These are phyloP conservation scores for Sphenodon punctatus DNA, from an alignment of 2,797 vertebrate species.

Conservation along the genomic window DNA sequence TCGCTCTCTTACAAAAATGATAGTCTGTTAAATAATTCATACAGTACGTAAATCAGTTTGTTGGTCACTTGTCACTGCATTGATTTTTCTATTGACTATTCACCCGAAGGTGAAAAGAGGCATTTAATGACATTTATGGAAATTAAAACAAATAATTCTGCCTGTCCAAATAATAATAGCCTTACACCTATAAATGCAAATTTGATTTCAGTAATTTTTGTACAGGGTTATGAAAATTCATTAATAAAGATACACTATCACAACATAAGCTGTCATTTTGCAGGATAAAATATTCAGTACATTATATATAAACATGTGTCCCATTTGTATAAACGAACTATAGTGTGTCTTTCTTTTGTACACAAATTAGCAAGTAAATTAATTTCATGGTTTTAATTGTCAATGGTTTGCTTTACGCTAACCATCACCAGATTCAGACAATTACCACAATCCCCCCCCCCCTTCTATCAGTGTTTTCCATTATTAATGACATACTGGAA, in stretches of 20 bases:
- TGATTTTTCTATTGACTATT: slow-evolving; percentile 51
- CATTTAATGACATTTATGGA: slow-evolving; percentile 49
- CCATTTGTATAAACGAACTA: not conserved
- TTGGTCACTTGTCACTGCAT: slow-evolving; percentile 38
- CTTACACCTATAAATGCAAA: slow-evolving; percentile 6
- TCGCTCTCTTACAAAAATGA: slow-evolving; percentile 15
- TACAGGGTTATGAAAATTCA: slow-evolving; percentile 5
- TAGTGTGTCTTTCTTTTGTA: not conserved
- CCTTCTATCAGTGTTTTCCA: not conserved
- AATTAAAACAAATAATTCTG: slow-evolving; percentile 35
- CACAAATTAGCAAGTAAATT: not conserved
- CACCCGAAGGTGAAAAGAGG: slow-evolving; percentile 48
- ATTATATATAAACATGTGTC: not conserved
- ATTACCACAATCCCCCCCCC: not conserved
- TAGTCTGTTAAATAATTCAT: slow-evolving; percentile 29
- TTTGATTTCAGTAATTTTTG: not conserved
- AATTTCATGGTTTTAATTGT: not conserved
- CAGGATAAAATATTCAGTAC: not conserved
- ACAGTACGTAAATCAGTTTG: not conserved
- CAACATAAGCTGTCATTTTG: not conserved
- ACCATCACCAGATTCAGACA: not conserved
- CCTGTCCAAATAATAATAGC: not conserved
- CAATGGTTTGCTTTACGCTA: not conserved
- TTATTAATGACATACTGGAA: not conserved
- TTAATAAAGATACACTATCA: not conserved